Base-by-base conservation (phyloP, 2,113 vertebrate genomes). In the Collichthys lucidus region DNA sequence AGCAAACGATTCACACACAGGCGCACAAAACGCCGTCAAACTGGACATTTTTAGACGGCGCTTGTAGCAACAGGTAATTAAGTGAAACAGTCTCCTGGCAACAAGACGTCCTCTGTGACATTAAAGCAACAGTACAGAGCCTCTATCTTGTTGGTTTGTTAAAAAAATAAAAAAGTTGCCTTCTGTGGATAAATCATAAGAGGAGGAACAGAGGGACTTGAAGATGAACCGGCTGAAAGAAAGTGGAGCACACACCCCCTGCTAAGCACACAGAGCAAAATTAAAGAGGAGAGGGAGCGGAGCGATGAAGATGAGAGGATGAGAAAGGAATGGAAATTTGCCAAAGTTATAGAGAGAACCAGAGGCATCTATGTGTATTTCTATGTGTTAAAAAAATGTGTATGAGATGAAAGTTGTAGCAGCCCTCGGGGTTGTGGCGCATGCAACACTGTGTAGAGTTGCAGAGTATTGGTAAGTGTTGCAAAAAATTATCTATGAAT, bases 401-500 rank as follows among this genome's bases (percentile, higher is more conserved):
- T 85, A 86, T 81, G 67, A 62, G 69, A 83, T 69, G n/a, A 79
- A 86, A 85, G 74, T 67, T 65, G 2, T 1, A 61, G 61, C 49
- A 20, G 79, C 76, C 69, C 60, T 52, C 0, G 12, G 12, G 84
- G 80, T 68, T 69, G 47, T 26, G 64, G 11, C 17, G 35, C 40
- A 68, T 75, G 83, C 81, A 86, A 75, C 52, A 31, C 62, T 11
- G 1, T 5, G 57, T 40, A 46, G 47, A 62, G 80, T 86, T 88
- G 63, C 86, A 84, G 42, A 72, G 52, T 26, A 63, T 84, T 92
- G 79, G 67, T 52, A 84, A 82, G 49, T 77, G 75, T 89, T 90
- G 85, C 88, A 84, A 79, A 84, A 79, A 91, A 78, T 35, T 16
- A 76, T 76, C 69, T 82, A 77, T 65, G 83, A 88, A 90, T 79